phyloP scores from a whole-genome alignment of 2,113 vertebrate genomes.

The Prunella himalayana region DNA sequence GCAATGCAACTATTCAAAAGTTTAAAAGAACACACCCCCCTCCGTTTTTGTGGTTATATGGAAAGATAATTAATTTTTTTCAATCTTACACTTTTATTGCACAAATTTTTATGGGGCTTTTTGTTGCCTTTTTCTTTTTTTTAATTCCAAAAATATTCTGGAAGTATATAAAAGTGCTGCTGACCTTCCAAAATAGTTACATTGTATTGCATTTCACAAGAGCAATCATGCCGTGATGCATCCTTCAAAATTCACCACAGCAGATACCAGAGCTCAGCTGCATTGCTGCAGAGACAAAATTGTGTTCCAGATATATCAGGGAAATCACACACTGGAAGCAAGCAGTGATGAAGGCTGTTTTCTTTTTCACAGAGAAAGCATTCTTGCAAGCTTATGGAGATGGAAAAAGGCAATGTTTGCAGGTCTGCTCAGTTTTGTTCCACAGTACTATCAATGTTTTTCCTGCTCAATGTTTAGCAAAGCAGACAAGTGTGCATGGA shows the following conservation, averaged over 20 bases:
- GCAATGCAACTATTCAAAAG: neutral
- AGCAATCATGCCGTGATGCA: neutral
- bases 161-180: neutral
- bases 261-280: neutral
- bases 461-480: neutral
- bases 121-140: neutral
- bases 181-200: neutral
- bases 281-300: neutral
- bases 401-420: neutral
- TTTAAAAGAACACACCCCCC: neutral
- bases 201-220: neutral
- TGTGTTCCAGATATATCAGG: neutral
- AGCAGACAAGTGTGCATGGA: neutral
- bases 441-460: neutral
- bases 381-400: neutral
- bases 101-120: neutral
- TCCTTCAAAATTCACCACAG: neutral
- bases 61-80: neutral
- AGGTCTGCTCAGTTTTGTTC: neutral
- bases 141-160: neutral
- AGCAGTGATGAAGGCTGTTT: neutral
- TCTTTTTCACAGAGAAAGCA: neutral
- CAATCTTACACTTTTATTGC: neutral
- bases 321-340: neutral
- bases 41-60: neutral